Conservation (phyloP, 1,140 invertebrate species). For the Cephus cinctus region DNA sequence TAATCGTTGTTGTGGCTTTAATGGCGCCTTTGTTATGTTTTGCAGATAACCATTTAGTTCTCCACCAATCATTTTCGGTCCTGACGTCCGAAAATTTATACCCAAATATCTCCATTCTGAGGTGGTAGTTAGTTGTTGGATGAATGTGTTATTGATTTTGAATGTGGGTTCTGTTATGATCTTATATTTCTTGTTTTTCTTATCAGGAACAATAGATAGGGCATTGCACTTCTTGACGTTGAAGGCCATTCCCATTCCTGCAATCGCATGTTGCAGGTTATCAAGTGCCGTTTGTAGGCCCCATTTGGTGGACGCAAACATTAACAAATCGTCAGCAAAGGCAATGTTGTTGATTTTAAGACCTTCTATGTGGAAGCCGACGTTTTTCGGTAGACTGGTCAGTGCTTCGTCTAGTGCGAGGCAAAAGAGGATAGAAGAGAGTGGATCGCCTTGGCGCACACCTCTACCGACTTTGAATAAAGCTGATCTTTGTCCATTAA, state of each 20-base stretch:
- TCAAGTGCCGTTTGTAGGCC: conserved; percentile 8
- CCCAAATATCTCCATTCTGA: conserved; percentile 36
- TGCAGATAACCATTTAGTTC: conserved; percentile 7
- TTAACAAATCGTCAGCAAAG: conserved; percentile 43
- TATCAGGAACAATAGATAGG: conserved; percentile 28
- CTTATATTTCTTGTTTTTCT: conserved; percentile 29
- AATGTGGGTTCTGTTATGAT: conserved; percentile 9
- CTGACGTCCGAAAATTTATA: conserved; percentile 23
- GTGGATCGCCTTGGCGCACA: conserved; percentile 21
- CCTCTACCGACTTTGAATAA: conserved; percentile 5
- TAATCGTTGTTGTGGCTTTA: conserved; percentile 38
- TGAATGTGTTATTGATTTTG: conserved; percentile 3
- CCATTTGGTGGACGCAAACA: conserved; percentile 27
- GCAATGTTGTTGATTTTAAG: conserved; percentile 27
- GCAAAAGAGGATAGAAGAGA: conserved; percentile 24
- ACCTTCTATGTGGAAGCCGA: conserved; percentile 26
- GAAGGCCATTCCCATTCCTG: conserved; percentile 27
- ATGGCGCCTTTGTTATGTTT: conserved; percentile 30
- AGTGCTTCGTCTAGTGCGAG: conserved; percentile 9
- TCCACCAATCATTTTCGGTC: conserved; percentile 15
- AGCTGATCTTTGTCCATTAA: not conserved
- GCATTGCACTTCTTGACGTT: conserved; percentile 34
- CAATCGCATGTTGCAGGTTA: conserved; percentile 6
- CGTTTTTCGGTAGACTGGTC: conserved; percentile 18
- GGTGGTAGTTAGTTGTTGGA: conserved; percentile 14